A percentile compares a stretch with the other conserved stretches of the same genome.
These are phyloP conservation scores for Cryptoblepharus egeriae DNA, from an alignment of 2,797 vertebrate species.

Conservation along the genomic window DNA sequence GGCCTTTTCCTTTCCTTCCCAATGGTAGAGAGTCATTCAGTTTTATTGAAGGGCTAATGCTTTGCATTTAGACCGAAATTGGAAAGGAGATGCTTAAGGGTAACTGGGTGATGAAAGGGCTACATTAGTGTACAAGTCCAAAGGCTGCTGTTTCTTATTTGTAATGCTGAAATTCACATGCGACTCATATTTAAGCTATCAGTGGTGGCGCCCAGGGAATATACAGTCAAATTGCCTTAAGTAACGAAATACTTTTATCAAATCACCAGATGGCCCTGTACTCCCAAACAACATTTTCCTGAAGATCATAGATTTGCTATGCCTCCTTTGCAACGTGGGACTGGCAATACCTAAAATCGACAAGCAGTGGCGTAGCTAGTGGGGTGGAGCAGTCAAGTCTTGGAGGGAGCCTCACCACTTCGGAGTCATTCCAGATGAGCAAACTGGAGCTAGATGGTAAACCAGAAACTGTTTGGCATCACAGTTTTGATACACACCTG, in stretches of 20 bases:
- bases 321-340: conserved; percentile 25
- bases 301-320: conserved; percentile 59
- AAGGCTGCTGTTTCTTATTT: conserved; percentile 94
- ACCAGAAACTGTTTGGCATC: too few species aligned
- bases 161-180: conserved; percentile 88
- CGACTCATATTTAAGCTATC: conserved; percentile 91
- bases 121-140: conserved; percentile 87
- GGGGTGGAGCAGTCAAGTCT: too few species aligned
- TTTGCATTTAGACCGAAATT: conserved; percentile 95
- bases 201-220: conserved; percentile 87
- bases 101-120: conserved; percentile 93
- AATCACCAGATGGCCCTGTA: conserved; percentile 87
- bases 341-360: conserved; percentile 21
- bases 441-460: too few species aligned
- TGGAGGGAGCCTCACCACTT: too few species aligned
- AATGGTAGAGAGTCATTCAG: conserved; percentile 84
- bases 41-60: conserved; percentile 94
- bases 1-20: conserved; percentile 78
- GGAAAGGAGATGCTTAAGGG: conserved; percentile 91
- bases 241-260: conserved; percentile 95
- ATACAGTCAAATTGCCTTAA: conserved; percentile 83
- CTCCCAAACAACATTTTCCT: conserved; percentile 75
- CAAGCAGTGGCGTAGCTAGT: too few species aligned
- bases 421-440: too few species aligned
- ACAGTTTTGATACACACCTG: too few species aligned